Evolutionary conservation across 2,888 invertebrate genomes (phyloP).

Genomic region (Xanthostigma xanthostigma): DNA sequence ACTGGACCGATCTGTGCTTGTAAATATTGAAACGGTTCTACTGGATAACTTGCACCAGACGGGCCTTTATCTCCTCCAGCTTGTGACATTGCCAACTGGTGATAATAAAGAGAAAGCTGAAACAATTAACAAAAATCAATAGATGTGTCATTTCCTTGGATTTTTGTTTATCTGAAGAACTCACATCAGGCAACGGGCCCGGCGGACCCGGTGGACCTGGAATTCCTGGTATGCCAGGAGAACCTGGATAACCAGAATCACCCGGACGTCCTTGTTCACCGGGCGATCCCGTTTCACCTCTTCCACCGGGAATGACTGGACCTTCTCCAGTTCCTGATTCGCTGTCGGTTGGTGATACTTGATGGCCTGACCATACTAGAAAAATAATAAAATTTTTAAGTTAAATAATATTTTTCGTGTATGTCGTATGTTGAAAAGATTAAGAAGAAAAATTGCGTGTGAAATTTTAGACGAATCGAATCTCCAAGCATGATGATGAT

Average conservation of each 20-base stretch:
- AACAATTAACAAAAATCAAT: conserved; percentile 6
- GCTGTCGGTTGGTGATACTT: conserved; percentile 6
- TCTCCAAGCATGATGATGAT: too few relatives aligned
- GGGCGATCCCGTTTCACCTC: conserved; percentile 35
- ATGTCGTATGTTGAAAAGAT: too few relatives aligned
- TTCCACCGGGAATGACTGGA: conserved; percentile 24
- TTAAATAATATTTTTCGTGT: too few relatives aligned
- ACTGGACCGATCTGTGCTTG: conserved; percentile 67
- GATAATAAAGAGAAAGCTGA: conserved; percentile 55
- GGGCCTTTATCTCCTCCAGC: conserved; percentile 67
- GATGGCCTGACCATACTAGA: neutral
- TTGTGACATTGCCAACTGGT: conserved; percentile 55
- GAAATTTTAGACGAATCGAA: too few relatives aligned
- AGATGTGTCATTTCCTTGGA: neutral
- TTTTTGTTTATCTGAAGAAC: conserved; percentile 11
- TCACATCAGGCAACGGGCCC: conserved; percentile 42
- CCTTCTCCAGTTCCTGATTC: conserved; percentile 14
- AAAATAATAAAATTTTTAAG: too few relatives aligned
- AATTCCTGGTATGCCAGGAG: conserved; percentile 45
- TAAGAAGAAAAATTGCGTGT: too few relatives aligned
- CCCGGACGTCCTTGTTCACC: conserved; percentile 45
- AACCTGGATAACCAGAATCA: conserved; percentile 42
- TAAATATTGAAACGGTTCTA: conserved; percentile 54
- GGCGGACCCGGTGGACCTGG: conserved; percentile 44
- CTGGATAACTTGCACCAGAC: conserved; percentile 32